Percentiles rank a stretch among this genome's conserved stretches.
Evolutionary conservation across 2,888 invertebrate species (phyloP).

Genomic region (Rapana venosa): DNA sequence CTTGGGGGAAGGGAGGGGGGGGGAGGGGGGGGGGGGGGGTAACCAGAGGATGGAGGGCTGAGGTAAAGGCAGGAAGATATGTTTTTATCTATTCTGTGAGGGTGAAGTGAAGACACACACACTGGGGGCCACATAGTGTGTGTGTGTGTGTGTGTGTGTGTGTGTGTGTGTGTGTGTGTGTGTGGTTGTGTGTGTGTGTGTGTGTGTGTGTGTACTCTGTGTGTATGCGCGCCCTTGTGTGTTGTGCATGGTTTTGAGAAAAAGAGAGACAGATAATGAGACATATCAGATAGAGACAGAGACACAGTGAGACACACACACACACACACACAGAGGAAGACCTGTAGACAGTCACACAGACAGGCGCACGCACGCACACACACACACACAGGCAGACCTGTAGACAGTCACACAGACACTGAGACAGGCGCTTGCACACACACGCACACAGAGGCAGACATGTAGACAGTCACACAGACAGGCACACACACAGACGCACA

Average conservation of each 20-base stretch:
- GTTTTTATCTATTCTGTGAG: no score
- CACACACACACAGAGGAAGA: no score
- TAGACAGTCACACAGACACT: no score
- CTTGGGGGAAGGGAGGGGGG: no score
- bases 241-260: not conserved
- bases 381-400: no score
- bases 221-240: not conserved
- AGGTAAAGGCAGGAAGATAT: no score
- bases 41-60: no score
- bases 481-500: not conserved
- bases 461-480: not conserved
- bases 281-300: not conserved
- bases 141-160: not conserved
- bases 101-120: not conserved
- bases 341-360: no score
- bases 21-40: no score
- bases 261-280: not conserved
- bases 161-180: not conserved
- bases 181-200: not conserved
- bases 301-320: no score
- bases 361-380: no score
- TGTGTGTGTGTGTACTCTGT: not conserved
- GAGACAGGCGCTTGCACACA: not conserved
- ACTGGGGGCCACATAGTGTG: not conserved
- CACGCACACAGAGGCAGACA: not conserved